Base-by-base conservation (phyloP, 2,888 invertebrate species). In the Vesta saturnalis region DNA sequence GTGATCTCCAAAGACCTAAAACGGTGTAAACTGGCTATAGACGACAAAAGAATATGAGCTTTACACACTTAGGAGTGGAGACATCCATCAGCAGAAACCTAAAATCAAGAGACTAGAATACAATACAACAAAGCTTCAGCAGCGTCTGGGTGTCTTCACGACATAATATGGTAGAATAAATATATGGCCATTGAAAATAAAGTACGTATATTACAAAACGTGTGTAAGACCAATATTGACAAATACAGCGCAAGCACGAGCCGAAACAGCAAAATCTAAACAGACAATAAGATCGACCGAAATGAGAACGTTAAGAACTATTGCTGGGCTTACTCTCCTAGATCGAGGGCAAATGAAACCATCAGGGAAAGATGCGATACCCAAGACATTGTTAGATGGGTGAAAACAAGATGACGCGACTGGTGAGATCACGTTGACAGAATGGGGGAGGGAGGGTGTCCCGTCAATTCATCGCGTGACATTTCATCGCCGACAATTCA, bases 181-280 rank as follows among this genome's bases (percentile, higher is more conserved):
- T 5, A 57, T 14, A 57, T 57, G 3, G 18, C 6, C 18, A 10
- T 23, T 6, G 16, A 57, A 57, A 18, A 18, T 39, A 35, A 57
- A 39, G 57, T 57, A 57, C 35, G 35, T 3, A 57, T 35, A n/a
- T 18, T 57, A 57, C 39, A 57, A 35, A 30, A 56, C 56, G 5
- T 56, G 56, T 56, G 35, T 23, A 56, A 56, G 18, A 35, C 57
- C n/a, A n/a, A n/a, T n/a, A n/a, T 18, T 57, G 14, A 35, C 57
- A 1, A 39, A 57, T 18, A 16, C 57, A 35, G 57, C 18, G 39
- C 18, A 35, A 39, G 18, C 57, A 8, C 35, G 39, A n/a, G 39
- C 39, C 39, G 57, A 18, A 30, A 39, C 39, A 18, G 57, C 57
- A 35, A 39, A 57, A 18, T 39, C 57, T n/a, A n/a, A n/a, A n/a